A percentile compares a stretch with the other conserved stretches of the same genome.
These are phyloP conservation scores for Euzetes globulus DNA, from an alignment of 2,888 invertebrate species.

Conservation along the genomic window DNA sequence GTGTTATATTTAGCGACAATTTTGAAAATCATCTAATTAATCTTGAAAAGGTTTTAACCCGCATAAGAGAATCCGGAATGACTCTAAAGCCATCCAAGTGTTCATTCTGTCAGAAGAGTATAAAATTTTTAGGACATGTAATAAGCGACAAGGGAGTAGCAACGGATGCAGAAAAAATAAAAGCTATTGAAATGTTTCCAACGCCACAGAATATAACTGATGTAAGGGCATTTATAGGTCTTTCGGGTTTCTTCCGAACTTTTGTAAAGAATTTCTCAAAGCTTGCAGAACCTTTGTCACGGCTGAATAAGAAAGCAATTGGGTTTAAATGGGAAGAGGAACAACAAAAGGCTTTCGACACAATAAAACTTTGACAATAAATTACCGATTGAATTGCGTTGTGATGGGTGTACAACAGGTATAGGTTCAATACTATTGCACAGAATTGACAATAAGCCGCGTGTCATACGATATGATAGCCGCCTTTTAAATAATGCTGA, in stretches of 20 bases:
- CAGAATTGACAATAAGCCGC: neutral
- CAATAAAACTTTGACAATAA: conserved; percentile 15
- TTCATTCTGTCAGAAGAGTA: neutral
- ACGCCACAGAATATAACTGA: neutral
- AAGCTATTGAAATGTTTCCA: neutral
- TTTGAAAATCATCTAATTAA: neutral
- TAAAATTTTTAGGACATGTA: neutral
- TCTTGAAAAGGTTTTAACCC: neutral
- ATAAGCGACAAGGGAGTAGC: neutral
- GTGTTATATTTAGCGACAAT: neutral
- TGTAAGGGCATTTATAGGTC: neutral
- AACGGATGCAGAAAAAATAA: neutral
- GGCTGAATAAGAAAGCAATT: too few species aligned
- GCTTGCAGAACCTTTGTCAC: too few species aligned
- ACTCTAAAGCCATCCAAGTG: neutral
- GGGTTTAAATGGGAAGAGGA: neutral
- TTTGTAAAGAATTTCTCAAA: too few species aligned
- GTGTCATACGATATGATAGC: neutral
- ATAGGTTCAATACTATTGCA: neutral
- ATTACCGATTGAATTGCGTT: neutral
- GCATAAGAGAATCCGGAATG: neutral
- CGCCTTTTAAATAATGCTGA: neutral
- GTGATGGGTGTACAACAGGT: conserved; percentile 14
- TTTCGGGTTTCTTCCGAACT: neutral
- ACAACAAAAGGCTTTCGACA: conserved; percentile 11